Conservation (phyloP, 2,797 vertebrate species). For the Girardinus metallicus region DNA sequence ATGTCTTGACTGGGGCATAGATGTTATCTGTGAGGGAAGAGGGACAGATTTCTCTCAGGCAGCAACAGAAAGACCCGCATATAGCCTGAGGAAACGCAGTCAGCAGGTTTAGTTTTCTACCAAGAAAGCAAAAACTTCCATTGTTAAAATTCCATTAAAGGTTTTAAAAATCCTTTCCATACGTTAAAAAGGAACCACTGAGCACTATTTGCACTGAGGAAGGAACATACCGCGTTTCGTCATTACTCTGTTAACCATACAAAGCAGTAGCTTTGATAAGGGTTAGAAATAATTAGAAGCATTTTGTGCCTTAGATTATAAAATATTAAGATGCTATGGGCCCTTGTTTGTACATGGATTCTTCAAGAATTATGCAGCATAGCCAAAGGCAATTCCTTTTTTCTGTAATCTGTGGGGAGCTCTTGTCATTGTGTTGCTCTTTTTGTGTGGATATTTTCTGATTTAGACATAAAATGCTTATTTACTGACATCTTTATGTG, state of each 20-base stretch:
- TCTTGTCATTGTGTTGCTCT: constrained; percentile 19
- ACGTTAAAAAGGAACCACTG: constrained; percentile 56
- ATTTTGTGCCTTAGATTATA: constrained; percentile 41
- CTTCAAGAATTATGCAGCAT: constrained; percentile 13
- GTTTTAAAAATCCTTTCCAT: constrained; percentile 63
- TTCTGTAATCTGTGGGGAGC: constrained; percentile 9
- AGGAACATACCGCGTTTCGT: neutral
- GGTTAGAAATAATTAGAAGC: constrained; percentile 34
- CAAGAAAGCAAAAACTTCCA: constrained; percentile 37
- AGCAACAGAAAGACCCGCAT: constrained; percentile 40
- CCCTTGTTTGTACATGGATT: constrained; percentile 30
- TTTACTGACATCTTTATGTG: constrained; percentile 24
- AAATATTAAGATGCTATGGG: constrained; percentile 65
- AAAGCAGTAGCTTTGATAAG: constrained; percentile 26
- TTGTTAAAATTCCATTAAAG: constrained; percentile 52
- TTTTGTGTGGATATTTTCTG: constrained; percentile 18
- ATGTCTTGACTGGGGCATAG: constrained; percentile 66
- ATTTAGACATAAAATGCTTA: constrained; percentile 12
- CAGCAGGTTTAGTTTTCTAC: constrained; percentile 64
- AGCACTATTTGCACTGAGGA: constrained; percentile 49
- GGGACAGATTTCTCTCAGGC: constrained; percentile 50
- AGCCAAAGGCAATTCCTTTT: constrained; percentile 31
- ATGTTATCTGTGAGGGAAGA: constrained; percentile 62
- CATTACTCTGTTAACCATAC: constrained; percentile 41
- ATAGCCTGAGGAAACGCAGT: constrained; percentile 63